These are phyloP conservation scores for Gymnopithys bicolor DNA, from an alignment of 2,797 vertebrate species.

Conservation along the genomic window DNA sequence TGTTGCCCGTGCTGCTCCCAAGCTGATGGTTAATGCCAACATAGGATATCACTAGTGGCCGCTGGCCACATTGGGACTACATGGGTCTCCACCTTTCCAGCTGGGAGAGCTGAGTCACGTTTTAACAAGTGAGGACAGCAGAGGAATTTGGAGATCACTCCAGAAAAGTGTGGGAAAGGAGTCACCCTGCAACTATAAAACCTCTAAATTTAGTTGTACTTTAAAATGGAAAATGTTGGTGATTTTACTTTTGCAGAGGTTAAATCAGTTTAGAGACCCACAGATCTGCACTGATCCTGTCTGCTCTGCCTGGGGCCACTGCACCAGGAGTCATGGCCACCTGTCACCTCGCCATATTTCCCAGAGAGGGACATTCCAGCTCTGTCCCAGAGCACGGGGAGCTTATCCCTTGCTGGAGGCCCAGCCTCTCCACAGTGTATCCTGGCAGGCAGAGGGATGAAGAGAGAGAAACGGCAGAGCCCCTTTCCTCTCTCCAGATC, in stretches of 20 bases:
- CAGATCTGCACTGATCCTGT: fast-evolving
- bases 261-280: neutral
- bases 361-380: neutral
- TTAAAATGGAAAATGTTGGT: neutral
- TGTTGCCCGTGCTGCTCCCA: neutral
- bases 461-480: neutral
- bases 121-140: neutral
- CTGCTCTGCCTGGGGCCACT: neutral
- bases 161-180: constrained; percentile 55
- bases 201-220: constrained; percentile 17
- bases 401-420: neutral
- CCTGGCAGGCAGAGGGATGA: fast-evolving
- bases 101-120: constrained; percentile 13
- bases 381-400: fast-evolving
- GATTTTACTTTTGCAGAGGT: neutral
- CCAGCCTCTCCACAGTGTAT: neutral
- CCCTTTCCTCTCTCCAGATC: neutral
- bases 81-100: neutral
- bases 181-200: neutral
- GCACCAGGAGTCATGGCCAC: fast-evolving
- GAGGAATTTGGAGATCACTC: constrained; percentile 8
- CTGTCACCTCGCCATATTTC: neutral
- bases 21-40: neutral
- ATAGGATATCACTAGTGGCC: neutral
- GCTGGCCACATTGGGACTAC: neutral